A percentile compares a stretch with the other conserved stretches of the same genome.
phyloP scores from a whole-genome alignment of 1,140 invertebrate species.

The Aradophagus sp. region DNA sequence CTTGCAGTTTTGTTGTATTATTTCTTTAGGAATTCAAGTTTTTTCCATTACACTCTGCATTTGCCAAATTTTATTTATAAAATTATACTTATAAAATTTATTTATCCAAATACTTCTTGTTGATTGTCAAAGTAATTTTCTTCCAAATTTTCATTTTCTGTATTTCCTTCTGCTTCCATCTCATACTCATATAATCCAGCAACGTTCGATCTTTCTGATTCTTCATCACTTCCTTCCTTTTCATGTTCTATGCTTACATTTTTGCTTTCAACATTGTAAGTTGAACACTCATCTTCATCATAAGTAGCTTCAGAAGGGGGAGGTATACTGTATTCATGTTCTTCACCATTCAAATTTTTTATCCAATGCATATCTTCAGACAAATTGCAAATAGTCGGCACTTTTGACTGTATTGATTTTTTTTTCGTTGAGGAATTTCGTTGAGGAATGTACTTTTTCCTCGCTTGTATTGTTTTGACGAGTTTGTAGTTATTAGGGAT shows the following conservation, averaged over 20 bases:
- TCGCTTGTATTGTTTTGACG: slow-evolving; percentile 2
- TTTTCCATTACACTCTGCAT: too few relatives aligned
- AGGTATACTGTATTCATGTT: slow-evolving; percentile 13
- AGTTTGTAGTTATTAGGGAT: slow-evolving; percentile 32
- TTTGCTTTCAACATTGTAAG: slow-evolving; percentile 2
- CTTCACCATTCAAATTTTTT: neutral
- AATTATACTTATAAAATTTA: slow-evolving; percentile 1
- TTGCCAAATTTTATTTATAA: too few relatives aligned
- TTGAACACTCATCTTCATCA: slow-evolving; percentile 28
- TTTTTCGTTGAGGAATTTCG: slow-evolving; percentile 26
- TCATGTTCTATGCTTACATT: too few relatives aligned
- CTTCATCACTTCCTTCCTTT: too few relatives aligned
- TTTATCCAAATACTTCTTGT: too few relatives aligned
- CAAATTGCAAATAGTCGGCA: slow-evolving; percentile 3
- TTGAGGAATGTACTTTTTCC: slow-evolving; percentile 30
- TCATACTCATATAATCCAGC: too few relatives aligned
- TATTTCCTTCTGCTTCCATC: neutral
- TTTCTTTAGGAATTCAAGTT: too few relatives aligned
- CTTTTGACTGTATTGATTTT: slow-evolving; percentile 2
- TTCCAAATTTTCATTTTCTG: neutral
- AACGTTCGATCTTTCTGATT: too few relatives aligned
- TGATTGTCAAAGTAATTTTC: too few relatives aligned
- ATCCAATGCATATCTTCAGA: slow-evolving; percentile 28
- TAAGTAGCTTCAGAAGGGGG: slow-evolving; percentile 24
- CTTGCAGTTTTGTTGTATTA: too few relatives aligned